Base-by-base conservation (phyloP, 2,797 vertebrate genomes). In the Trachops cirrhosus region DNA sequence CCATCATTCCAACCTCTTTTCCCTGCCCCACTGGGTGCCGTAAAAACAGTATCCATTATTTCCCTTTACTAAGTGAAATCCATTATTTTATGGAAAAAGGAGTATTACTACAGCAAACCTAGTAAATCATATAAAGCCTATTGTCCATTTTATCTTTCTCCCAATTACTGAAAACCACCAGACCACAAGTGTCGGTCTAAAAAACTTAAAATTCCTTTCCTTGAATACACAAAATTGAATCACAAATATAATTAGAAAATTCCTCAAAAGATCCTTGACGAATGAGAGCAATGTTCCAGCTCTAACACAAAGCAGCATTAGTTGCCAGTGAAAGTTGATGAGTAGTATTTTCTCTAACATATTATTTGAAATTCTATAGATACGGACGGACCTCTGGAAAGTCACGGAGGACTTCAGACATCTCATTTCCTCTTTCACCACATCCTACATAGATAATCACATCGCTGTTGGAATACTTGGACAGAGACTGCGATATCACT, bases 401-500 rank as follows among this genome's bases (percentile, higher is more conserved):
- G 95, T 99, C 99, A 78, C 99, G 98, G 95, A 99, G 98, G 94
- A 99, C 99, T 99, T 99, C 99, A 87, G 99, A 99, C 99, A 99
- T 99, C 98, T 99, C 99, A 64, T 99, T 99, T 95, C 99, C 99
- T 98, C 99, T 99, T 98, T 99, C 99, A 96, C 99, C 99, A 44
- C 99, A 99, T 92, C 99, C 99, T 32, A 99, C 99, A 3, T 99
- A 99, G 97, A 99, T 98, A 95, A 99, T 99, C 94, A 99, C 99
- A 21, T 99, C 99, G 78, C 99, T 99, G 98, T 99, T 99, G 97
- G 99, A 99, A 97, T 99, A 99, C 97, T 99, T 99, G 75, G 99
- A 99, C 75, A 99, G 97, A 62, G 99, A 99, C 98, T 99, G 99
- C 0, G 99, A 99, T 98, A 99, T 99, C 95, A 99, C 99, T 0